Conservation (phyloP, 2,888 invertebrate genomes). For the Argynnis bischoffii region DNA sequence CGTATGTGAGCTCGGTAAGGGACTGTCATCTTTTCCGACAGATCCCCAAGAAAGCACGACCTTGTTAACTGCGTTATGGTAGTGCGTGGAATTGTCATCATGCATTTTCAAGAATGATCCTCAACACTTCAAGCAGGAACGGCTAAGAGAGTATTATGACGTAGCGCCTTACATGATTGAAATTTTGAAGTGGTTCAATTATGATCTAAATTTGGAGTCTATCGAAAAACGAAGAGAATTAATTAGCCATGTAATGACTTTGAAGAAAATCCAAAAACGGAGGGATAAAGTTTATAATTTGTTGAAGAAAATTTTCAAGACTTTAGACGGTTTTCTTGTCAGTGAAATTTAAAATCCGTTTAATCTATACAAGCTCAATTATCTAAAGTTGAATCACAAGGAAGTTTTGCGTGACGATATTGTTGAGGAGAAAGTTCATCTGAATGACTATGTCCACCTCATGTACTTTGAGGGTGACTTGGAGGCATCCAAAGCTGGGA, state of each 20-base stretch:
- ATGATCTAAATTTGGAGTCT: constrained; percentile 44
- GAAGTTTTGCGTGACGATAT: constrained; percentile 42
- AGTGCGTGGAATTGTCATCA: constrained; percentile 52
- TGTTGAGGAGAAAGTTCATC: constrained; percentile 43
- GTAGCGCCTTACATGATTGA: constrained; percentile 49
- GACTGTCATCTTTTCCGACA: constrained; percentile 53
- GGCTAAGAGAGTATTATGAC: constrained; percentile 45
- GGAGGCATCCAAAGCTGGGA: no score
- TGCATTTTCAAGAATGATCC: constrained; percentile 49
- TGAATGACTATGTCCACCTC: constrained; percentile 47
- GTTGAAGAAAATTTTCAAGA: constrained; percentile 49
- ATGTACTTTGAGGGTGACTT: constrained; percentile 36
- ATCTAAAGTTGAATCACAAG: constrained; percentile 48
- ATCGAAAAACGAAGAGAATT: constrained; percentile 47
- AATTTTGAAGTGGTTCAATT: constrained; percentile 47
- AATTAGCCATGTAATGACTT: constrained; percentile 46
- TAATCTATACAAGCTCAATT: constrained; percentile 50
- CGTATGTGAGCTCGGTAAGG: no score
- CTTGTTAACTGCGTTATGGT: constrained; percentile 51
- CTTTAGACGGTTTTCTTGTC: constrained; percentile 46
- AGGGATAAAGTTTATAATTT: constrained; percentile 46
- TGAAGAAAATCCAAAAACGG: constrained; percentile 45
- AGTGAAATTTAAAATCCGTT: constrained; percentile 47
- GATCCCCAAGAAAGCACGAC: constrained; percentile 47
- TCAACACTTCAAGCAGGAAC: constrained; percentile 46